Evolutionary conservation across 2,888 invertebrate species (phyloP), one percentile per base, ranked within the genome.

Genomic region (Eilema sororculum): DNA sequence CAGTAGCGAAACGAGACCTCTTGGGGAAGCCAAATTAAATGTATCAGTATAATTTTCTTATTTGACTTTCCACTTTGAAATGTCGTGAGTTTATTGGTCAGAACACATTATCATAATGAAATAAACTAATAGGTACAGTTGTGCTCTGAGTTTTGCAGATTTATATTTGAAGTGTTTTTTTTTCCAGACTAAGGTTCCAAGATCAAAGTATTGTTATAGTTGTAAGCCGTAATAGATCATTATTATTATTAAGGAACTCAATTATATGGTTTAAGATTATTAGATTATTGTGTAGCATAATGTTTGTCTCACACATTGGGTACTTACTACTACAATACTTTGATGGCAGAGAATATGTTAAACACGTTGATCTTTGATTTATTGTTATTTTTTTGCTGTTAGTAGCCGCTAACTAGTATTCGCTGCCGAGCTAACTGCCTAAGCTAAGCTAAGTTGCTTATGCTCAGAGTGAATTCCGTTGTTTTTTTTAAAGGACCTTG

Each of bases 11-110:
- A 60, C 9, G 41, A 60, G 28, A 52, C 28, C 46, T 52, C 16
- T 46, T 56, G 46, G 20, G 46, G 20, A 10, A 6, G 24, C 20
- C 1, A 25, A 41, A 63, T 66, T 59, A 58, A 66, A 59, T 66
- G 25, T 66, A 24, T 66, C 5, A 13, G 46, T 25, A 41, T 28
- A 67, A 60, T 67, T 28, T 28, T 46, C 25, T n/a, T 46, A 12
- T 30, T n/a, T 24, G 46, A 25, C 46, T 63, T 37, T 46, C 33
- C 3, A 37, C 24, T 63, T 46, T 10, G 20, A 37, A 22, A 62
- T 37, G 37, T 62, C 16, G 4, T 8, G 16, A 62, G 33, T 61
- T 52, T n/a, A 52, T 52, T 52, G 52, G n/a, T n/a, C n/a, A 52
- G 52, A 52, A 52, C n/a, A 52, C 9, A 52, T 52, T 52, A 52